These are phyloP conservation scores for cattle (Bos taurus) DNA, from an alignment of 2,113 vertebrate genomes.

Conservation along the genomic window ARS-UCD2.0 NC_037348.1:55242001-55242500, in stretches of 20 bases:
- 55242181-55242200: not conserved
- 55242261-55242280: not conserved
- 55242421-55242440: not conserved
- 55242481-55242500: slow-evolving; percentile 7
- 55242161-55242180: not conserved
- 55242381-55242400: not conserved
- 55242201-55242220: not conserved
- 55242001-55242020: not conserved
- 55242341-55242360: not conserved
- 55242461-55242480: not conserved
- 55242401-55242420: slow-evolving; percentile 2
- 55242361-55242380: not conserved
- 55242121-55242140: not conserved
- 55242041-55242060: not conserved
- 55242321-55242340: not conserved
- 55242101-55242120: not conserved
- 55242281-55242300: not conserved
- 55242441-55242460: not conserved
- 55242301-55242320: not conserved
- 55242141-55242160: not conserved
- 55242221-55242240: not conserved
- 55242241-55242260: not conserved
- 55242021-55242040: not conserved
- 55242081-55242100: not conserved
- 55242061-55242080: not conserved